Evolutionary conservation across 2,888 invertebrate species (phyloP).

Genomic region (Drosophila conformis): DNA sequence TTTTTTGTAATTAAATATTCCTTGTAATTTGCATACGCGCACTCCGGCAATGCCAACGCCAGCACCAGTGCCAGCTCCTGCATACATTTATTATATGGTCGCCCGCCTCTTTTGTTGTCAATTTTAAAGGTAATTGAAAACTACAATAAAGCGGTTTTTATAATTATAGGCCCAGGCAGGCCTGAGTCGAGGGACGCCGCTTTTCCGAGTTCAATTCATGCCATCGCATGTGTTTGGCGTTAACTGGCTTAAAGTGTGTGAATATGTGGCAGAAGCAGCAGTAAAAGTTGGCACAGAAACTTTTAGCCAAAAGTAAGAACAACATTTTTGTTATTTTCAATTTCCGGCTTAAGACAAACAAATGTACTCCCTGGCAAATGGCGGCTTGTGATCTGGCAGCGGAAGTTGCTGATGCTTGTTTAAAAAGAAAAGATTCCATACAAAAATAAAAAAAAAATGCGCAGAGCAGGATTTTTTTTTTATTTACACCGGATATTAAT

Average conservation of each 20-base stretch:
- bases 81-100: slow-evolving; percentile 71
- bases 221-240: slow-evolving; percentile 11
- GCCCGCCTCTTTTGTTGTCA: slow-evolving; percentile 74
- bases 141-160: slow-evolving; percentile 78
- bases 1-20: slow-evolving; percentile 84
- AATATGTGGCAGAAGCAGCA: slow-evolving; percentile 8
- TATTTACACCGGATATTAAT: slow-evolving; percentile 81
- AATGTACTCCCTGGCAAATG: slow-evolving; percentile 55
- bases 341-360: slow-evolving; percentile 81
- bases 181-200: background rate
- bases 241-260: slow-evolving; percentile 29
- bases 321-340: slow-evolving; percentile 72
- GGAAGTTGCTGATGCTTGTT: slow-evolving; percentile 72
- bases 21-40: slow-evolving; percentile 82
- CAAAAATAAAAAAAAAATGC: slow-evolving; percentile 19
- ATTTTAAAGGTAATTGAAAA: slow-evolving; percentile 81
- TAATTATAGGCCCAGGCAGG: slow-evolving; percentile 58
- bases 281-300: slow-evolving; percentile 56
- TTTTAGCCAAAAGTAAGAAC: slow-evolving; percentile 53
- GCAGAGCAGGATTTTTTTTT: slow-evolving; percentile 30
- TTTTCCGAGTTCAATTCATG: slow-evolving; percentile 12
- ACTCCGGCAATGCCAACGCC: slow-evolving; percentile 22
- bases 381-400: slow-evolving; percentile 35
- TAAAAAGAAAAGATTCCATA: slow-evolving; percentile 33
- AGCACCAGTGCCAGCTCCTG: slow-evolving; percentile 20